Base-by-base conservation (phyloP, 2,888 invertebrate genomes). In the Dinocampus coccinellae region DNA sequence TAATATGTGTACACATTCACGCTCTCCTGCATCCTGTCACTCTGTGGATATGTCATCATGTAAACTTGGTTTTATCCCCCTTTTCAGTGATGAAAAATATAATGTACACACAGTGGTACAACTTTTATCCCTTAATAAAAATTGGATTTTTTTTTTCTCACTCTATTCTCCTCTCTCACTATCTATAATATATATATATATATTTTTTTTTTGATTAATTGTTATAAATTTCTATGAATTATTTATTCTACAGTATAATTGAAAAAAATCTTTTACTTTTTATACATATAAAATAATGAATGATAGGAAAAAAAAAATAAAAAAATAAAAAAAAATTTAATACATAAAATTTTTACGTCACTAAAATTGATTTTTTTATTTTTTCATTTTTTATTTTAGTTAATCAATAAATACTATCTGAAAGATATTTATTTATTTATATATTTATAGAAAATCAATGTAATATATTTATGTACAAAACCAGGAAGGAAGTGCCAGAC, bases 11-110 rank as follows among this genome's bases (percentile, higher is more conserved):
- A 39, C n/a, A 39, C n/a, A n/a, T 82, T 80, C 80, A 82, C 80
- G 83, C 80, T 81, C 74, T 66, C 78, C 77, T 82, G 80, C 77
- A 73, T 77, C 78, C 83, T 83, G 82, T 83, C 83, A 79, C 78
- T 78, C 76, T 78, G 74, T 29, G 47, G 75, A 76, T 76, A 73
- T 78, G 77, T 83, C 81, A 83, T 79, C 80, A 79, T 72, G 64
- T 74, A 76, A 77, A 79, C 77, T 16, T n/a, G 77, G 75, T 78
- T 73, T 76, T 72, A 61, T 73, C 39, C 69, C 39, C 69, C 61
- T 70, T 72, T 73, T 73, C 63, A 47, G 16, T 16, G 47, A 67
- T 55, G 11, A 24, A 2, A 10, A 55, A 55, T 11, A 10, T 10
- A 33, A 33, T 2, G 33, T 29, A 70, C 58, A 62, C 24, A 67